A percentile compares a stretch with the other conserved stretches of the same genome.
phyloP scores from a whole-genome alignment of 64 coral and sea anemone species.

The Dendrophyllia cribrosa region DNA sequence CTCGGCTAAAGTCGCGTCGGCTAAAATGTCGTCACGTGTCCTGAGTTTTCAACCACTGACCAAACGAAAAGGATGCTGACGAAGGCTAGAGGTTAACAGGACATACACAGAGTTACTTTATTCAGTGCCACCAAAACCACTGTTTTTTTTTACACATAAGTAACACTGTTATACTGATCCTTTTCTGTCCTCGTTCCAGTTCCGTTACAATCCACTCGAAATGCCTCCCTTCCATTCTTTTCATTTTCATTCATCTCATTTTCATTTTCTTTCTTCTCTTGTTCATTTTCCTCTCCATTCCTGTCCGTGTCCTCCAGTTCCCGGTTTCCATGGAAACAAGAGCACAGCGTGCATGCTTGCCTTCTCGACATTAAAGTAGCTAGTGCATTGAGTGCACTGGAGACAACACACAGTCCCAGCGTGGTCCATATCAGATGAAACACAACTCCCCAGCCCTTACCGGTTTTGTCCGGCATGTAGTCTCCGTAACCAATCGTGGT shows the following conservation, averaged over 20 bases:
- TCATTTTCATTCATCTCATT: neutral
- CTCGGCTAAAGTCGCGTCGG: no score
- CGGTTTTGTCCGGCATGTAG: constrained; percentile 28
- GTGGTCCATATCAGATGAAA: neutral
- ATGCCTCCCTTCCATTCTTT: neutral
- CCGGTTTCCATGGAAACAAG: neutral
- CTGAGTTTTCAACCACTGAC: no score
- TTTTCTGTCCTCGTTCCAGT: neutral
- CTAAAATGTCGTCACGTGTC: no score
- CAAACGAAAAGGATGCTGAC: no score
- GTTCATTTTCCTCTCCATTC: neutral
- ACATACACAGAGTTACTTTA: no score
- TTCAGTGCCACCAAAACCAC: no score
- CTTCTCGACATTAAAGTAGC: neutral
- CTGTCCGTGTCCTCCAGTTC: neutral
- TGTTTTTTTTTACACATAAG: neutral
- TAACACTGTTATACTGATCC: neutral
- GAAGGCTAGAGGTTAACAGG: no score
- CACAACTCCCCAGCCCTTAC: neutral
- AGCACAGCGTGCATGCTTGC: neutral
- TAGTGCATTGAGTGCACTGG: neutral
- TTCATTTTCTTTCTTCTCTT: neutral
- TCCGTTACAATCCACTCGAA: no score
- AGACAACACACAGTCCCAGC: constrained; percentile 18
- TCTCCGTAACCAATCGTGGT: constrained; percentile 95